Evolutionary conservation across 2,113 vertebrate species (phyloP).

Genomic region (Tauraco erythrolophus): DNA sequence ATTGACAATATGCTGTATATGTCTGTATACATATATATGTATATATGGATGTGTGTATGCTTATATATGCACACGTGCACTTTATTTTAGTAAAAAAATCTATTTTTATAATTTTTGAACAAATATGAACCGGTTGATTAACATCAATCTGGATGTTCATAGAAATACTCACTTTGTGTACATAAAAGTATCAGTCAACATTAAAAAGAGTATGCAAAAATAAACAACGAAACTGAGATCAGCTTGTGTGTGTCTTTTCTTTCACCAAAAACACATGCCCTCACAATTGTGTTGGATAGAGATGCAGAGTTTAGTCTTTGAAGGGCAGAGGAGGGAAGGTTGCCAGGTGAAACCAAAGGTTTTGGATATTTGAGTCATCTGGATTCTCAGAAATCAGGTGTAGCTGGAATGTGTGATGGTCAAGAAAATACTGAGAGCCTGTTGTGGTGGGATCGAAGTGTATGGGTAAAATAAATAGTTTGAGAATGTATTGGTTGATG

Average conservation of each 20-base stretch:
- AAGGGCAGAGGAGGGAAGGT: neutral
- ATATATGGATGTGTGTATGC: neutral
- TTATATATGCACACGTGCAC: neutral
- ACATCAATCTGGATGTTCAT: neutral
- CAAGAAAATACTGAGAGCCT: neutral
- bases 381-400: neutral
- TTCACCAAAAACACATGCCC: neutral
- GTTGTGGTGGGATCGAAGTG: neutral
- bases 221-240: slow-evolving; percentile 26
- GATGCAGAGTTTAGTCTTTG: neutral
- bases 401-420: neutral
- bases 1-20: neutral
- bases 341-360: neutral
- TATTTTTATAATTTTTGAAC: neutral
- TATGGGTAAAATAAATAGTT: neutral
- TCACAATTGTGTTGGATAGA: neutral
- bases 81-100: neutral
- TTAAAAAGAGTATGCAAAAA: neutral
- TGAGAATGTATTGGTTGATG: neutral
- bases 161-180: neutral
- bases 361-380: neutral
- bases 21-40: neutral
- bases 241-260: slow-evolving; percentile 25
- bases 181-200: neutral
- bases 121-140: neutral